These are phyloP conservation scores for Bhutanitis thaidina DNA, from an alignment of 2,888 invertebrate genomes.

Conservation along the genomic window DNA sequence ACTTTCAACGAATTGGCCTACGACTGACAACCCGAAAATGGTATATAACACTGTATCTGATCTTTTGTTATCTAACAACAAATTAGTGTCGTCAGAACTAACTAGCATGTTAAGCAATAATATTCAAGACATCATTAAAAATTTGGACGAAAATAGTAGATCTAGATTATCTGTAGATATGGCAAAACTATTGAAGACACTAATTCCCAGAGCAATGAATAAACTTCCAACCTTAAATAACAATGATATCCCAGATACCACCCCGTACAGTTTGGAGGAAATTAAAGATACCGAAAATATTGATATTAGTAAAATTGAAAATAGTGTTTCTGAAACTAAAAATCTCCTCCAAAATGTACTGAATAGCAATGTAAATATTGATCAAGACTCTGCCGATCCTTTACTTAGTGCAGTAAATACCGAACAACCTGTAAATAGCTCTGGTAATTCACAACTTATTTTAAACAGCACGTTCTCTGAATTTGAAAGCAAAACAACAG, in stretches of 20 bases:
- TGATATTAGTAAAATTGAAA: conserved; percentile 34
- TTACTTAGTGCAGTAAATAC: conserved; percentile 28
- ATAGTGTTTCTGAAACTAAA: conserved; percentile 30
- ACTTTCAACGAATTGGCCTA: conserved; percentile 53
- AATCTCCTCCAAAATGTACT: conserved; percentile 59
- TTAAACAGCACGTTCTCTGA: conserved; percentile 37
- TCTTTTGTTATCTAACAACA: conserved; percentile 69
- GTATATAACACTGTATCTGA: conserved; percentile 75
- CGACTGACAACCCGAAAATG: conserved; percentile 69
- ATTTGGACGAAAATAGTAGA: conserved; percentile 68
- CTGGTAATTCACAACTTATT: conserved; percentile 32
- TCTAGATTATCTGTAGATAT: conserved; percentile 75
- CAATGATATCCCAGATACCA: conserved; percentile 61
- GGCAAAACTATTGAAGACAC: conserved; percentile 69
- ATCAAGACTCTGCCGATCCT: conserved; percentile 37
- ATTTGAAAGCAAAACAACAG: conserved; percentile 22
- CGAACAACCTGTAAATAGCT: conserved; percentile 56
- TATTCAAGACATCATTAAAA: conserved; percentile 64
- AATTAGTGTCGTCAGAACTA: conserved; percentile 73
- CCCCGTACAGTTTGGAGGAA: conserved; percentile 74
- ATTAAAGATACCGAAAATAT: conserved; percentile 69
- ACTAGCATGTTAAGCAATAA: conserved; percentile 77
- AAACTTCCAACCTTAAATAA: conserved; percentile 52
- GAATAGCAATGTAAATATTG: conserved; percentile 57
- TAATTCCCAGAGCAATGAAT: conserved; percentile 71